Evolutionary conservation across 2,797 vertebrate genomes (phyloP).

Genomic region (Acanthopagrus latus): DNA sequence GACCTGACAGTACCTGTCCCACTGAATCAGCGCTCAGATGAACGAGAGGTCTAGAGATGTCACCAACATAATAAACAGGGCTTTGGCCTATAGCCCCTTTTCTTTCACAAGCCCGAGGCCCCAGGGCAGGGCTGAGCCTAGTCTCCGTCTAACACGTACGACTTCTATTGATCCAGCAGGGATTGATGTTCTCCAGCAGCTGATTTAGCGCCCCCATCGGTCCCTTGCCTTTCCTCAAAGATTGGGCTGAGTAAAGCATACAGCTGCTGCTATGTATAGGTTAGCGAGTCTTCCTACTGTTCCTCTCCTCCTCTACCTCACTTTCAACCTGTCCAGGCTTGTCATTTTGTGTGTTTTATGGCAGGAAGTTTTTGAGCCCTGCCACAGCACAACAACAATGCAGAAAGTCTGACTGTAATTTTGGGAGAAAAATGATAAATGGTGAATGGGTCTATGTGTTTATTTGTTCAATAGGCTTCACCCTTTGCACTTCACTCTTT

Average conservation of each 20-base stretch:
- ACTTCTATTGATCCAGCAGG: slow-evolving; percentile 83
- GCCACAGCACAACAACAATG: slow-evolving; percentile 15
- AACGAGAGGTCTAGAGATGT: slow-evolving; percentile 77
- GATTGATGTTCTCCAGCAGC: slow-evolving; percentile 79
- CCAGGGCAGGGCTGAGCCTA: slow-evolving; percentile 53
- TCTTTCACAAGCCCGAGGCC: slow-evolving; percentile 59
- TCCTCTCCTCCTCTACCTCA: slow-evolving; percentile 18
- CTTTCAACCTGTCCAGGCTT: slow-evolving; percentile 27
- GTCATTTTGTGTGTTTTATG: slow-evolving; percentile 39
- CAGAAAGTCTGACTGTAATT: slow-evolving; percentile 24
- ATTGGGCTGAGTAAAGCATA: slow-evolving; percentile 71
- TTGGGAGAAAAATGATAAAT: slow-evolving; percentile 25
- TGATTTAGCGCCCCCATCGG: slow-evolving; percentile 79
- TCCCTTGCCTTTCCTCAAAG: slow-evolving; percentile 69
- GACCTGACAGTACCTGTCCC: slow-evolving; percentile 74
- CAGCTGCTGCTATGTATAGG: slow-evolving; percentile 42
- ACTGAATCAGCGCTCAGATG: slow-evolving; percentile 78
- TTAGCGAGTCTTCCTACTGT: slow-evolving; percentile 43
- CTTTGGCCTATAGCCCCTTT: slow-evolving; percentile 71
- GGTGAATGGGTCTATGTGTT: slow-evolving; percentile 34
- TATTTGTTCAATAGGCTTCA: slow-evolving; percentile 19
- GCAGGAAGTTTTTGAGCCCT: slow-evolving; percentile 18
- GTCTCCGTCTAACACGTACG: slow-evolving; percentile 63
- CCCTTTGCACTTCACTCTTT: neutral
- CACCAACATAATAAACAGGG: slow-evolving; percentile 81